Base-by-base conservation (phyloP, 1,140 invertebrate genomes). In the Atta colombica region DNA sequence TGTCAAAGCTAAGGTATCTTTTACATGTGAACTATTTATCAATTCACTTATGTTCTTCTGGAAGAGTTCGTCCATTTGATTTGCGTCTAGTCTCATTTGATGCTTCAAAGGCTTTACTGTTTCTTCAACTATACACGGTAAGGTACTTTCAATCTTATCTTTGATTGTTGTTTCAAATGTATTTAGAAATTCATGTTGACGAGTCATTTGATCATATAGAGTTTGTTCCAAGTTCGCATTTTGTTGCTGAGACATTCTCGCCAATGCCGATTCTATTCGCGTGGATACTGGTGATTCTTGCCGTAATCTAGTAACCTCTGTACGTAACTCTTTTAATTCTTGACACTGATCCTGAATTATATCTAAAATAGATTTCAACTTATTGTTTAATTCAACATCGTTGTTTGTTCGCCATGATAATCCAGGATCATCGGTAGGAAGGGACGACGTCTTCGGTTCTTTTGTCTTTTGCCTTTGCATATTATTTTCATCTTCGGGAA, bases 31-130 rank as follows among this genome's bases (percentile, higher is more conserved):
- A 55, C 97, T 98, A 86, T 96, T 96, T 87, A 98, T 96, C 25
- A 98, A 94, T 93, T 98, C 98, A 4, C 96, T 95, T 77, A 99
- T 97, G 94, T 97, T 98, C 72, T 98, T 97, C 85, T 97, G 97
- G 12, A 99, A 93, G 61, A 97, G 94, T 58, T 96, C 95, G 94
- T 99, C 98, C 93, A 98, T 98, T 92, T 97, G 96, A 21, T 96
- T 96, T 16, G 98, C 95, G 87, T 98, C 97, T 74, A 96, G 94
- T 89, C 97, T 97, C 65, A 98, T 93, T 91, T 98, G 97, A 65
- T 96, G 96, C 86, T 97, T 97, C 16, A 98, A 95, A 16, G 97
- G 97, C 90, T 98, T 98, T 72, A 98, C 95, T 60, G 96, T 95
- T 2, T 96, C 95, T 66, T 96, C 95, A 1, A 97, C 94, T 4